These are phyloP conservation scores for Lipophrys pholis DNA, from an alignment of 2,113 vertebrate genomes.

Conservation along the genomic window DNA sequence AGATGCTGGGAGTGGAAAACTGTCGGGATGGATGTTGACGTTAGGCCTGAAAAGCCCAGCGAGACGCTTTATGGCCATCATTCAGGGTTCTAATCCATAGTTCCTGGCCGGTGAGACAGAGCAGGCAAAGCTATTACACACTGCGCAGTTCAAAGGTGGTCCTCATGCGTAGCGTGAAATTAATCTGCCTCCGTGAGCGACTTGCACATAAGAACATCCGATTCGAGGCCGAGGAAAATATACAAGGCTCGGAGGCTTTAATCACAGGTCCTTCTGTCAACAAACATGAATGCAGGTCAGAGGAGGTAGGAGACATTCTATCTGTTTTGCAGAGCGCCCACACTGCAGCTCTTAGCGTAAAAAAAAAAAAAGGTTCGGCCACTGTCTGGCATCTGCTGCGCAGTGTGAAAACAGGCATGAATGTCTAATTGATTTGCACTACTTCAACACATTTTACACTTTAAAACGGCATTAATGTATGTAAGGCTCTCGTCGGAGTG, in stretches of 20 bases:
- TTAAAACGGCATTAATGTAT: conserved; percentile 3
- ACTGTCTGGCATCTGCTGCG: not conserved
- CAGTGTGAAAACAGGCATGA: conserved; percentile 21
- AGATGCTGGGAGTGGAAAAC: conserved; percentile 65
- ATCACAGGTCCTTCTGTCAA: conserved; percentile 81
- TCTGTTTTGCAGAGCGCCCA: conserved; percentile 65
- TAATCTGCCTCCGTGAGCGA: conserved; percentile 74
- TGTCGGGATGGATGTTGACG: conserved; percentile 65
- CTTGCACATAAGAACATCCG: conserved; percentile 79
- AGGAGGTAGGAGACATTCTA: conserved; percentile 75
- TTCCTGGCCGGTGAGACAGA: conserved; percentile 67
- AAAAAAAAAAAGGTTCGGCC: conserved; percentile 20
- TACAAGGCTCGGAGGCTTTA: conserved; percentile 79
- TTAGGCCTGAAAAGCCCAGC: conserved; percentile 64
- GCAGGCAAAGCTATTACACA: conserved; percentile 67
- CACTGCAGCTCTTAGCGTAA: conserved; percentile 64
- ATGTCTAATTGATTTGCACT: not conserved
- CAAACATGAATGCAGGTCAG: conserved; percentile 80
- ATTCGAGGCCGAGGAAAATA: conserved; percentile 81
- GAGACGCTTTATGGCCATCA: conserved; percentile 62
- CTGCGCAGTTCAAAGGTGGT: conserved; percentile 79
- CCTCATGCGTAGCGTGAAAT: conserved; percentile 75
- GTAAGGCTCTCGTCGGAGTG: conserved; percentile 4
- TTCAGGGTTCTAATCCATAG: conserved; percentile 64
- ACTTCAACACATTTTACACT: conserved; percentile 1